Evolutionary conservation across 2,113 vertebrate genomes (phyloP), one percentile per base, ranked within the genome.

Genomic region (Osmerus eperlanus): DNA sequence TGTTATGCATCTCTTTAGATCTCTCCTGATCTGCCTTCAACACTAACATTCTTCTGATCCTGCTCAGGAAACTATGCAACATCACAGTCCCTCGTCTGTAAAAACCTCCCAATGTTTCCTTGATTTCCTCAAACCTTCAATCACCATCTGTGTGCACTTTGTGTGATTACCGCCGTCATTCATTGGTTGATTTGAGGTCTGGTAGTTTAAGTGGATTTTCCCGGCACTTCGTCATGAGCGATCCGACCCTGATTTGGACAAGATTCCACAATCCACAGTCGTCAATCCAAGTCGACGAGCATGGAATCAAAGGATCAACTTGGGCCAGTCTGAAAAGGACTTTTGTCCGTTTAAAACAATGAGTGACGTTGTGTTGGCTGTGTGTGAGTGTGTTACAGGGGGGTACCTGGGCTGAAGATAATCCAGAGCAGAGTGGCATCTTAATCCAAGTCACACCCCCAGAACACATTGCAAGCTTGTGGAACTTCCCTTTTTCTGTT

Each of bases 361-460:
- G 68, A 70, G 70, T 64, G 68, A 75, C 60, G 19, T 80, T 86
- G 79, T 88, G 71, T 78, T 79, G 14, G 53, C 19, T 16, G 36
- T 72, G 16, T 68, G 36, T 75, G 25, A 28, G 25, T 56, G 53
- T 67, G 55, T 74, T 71, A 41, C 72, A 55, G 18, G 58, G 51
- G 41, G 64, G 52, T 62, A 68, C 76, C 58, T 73, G 62, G 62
- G 65, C 25, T 73, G 55, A 65, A 54, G 75, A 87, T 89, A 88
- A 89, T 85, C 84, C 77, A 72, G 63, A 75, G 67, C 70, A 82
- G 70, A 78, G 76, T 70, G 52, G 62, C 80, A 75, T 84, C 78
- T 81, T 91, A 90, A 90, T 87, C 90, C 74, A 29, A 89, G 90
- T 91, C 90, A 89, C 83, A 82, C 82, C 72, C 71, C 68, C 29